Evolutionary conservation across 2,797 vertebrate species (phyloP).

Genomic region (Hydrolagus colliei): DNA sequence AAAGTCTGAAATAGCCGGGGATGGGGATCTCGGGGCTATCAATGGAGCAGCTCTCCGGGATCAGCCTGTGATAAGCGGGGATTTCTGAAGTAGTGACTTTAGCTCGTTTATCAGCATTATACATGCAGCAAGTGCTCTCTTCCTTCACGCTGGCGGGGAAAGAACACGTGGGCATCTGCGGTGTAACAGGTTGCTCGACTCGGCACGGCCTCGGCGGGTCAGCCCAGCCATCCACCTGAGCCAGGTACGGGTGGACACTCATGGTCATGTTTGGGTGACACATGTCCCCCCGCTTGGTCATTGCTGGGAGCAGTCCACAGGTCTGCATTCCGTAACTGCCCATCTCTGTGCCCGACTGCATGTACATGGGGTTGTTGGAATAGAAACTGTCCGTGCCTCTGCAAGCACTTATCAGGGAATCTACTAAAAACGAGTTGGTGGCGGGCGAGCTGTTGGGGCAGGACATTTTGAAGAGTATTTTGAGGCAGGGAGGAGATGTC

Average conservation of each 20-base stretch:
- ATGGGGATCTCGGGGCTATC: constrained; percentile 95
- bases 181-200: constrained; percentile 86
- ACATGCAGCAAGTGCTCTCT: constrained; percentile 99
- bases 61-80: constrained; percentile 79
- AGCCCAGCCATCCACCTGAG: constrained; percentile 96
- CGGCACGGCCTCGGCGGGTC: constrained; percentile 88
- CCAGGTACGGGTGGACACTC: constrained; percentile 96
- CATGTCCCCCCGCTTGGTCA: constrained; percentile 91
- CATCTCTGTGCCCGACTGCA: constrained; percentile 91
- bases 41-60: constrained; percentile 77
- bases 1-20: constrained; percentile 96
- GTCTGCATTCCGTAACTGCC: constrained; percentile 99
- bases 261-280: constrained; percentile 95
- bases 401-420: constrained; percentile 95
- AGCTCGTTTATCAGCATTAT: constrained; percentile 85
- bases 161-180: constrained; percentile 87
- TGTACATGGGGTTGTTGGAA: constrained; percentile 94
- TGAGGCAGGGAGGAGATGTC: constrained; percentile 90
- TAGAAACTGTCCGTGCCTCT: constrained; percentile 91
- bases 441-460: constrained; percentile 97
- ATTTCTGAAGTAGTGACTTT: constrained; percentile 83
- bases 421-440: constrained; percentile 95
- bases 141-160: constrained; percentile 97
- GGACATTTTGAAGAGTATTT: constrained; percentile 94
- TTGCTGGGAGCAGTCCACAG: constrained; percentile 98